Evolutionary conservation across 2,888 invertebrate genomes (phyloP).

Genomic region (Lepas anatifera): DNA sequence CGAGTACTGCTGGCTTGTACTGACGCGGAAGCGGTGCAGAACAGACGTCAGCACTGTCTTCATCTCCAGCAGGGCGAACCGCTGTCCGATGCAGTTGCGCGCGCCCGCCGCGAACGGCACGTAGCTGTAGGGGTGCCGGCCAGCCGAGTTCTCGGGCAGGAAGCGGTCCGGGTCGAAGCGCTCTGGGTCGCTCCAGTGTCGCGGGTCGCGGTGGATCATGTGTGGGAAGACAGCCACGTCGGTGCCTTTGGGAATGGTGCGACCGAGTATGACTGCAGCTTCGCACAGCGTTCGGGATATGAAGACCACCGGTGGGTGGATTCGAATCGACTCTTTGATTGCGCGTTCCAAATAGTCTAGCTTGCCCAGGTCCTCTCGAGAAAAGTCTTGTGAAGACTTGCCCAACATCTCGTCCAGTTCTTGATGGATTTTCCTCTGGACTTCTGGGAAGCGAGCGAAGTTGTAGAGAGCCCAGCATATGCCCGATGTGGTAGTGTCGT

Average conservation of each 20-base stretch:
- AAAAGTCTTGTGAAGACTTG: conserved; percentile 29
- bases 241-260: conserved; percentile 33
- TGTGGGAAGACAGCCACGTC: conserved; percentile 32
- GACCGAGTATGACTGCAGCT: conserved; percentile 28
- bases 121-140: conserved; percentile 32
- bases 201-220: conserved; percentile 37
- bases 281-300: conserved; percentile 30
- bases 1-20: conserved; percentile 5
- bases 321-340: conserved; percentile 34
- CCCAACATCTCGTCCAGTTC: conserved; percentile 39
- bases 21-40: conserved; percentile 17
- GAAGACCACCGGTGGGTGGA: conserved; percentile 35
- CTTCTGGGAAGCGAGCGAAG: conserved; percentile 63
- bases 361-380: conserved; percentile 17
- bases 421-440: conserved; percentile 47
- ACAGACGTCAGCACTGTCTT: conserved; percentile 20
- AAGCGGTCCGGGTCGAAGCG: conserved; percentile 43
- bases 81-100: conserved; percentile 26
- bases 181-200: conserved; percentile 41
- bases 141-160: conserved; percentile 33
- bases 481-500: conserved; percentile 73
- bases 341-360: conserved; percentile 35
- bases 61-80: conserved; percentile 23
- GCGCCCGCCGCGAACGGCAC: conserved; percentile 27
- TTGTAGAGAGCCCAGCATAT: conserved; percentile 75